A percentile compares a stretch with the other conserved stretches of the same genome.
Evolutionary conservation across 2,113 vertebrate genomes (phyloP).

Genomic region (Cnemophilus loriae): DNA sequence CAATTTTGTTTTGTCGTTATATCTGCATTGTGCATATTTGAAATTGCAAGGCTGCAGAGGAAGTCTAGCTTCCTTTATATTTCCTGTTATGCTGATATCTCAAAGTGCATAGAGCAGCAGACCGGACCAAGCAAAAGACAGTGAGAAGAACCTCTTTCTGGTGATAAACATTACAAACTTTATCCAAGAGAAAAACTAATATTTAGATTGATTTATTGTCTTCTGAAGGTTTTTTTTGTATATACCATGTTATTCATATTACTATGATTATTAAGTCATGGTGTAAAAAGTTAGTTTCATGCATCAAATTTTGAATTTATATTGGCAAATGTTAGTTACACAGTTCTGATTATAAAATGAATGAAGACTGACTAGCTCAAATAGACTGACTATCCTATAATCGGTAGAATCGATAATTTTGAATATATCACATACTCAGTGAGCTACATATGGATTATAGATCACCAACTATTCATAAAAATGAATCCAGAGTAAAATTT

Average conservation of each 20-base stretch:
- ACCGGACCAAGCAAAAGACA: neutral
- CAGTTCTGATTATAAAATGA: neutral
- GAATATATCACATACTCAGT: neutral
- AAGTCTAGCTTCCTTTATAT: constrained; percentile 3
- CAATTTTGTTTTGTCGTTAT: neutral
- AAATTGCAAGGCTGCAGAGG: neutral
- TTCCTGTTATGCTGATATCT: constrained; percentile 1
- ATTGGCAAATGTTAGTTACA: neutral
- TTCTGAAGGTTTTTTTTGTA: neutral
- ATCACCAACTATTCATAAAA: neutral
- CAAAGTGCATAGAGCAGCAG: neutral
- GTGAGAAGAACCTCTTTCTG: neutral
- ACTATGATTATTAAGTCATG: neutral
- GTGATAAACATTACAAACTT: neutral
- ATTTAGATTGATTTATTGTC: neutral
- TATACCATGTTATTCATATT: neutral
- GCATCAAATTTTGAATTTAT: neutral
- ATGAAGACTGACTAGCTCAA: neutral
- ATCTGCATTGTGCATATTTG: neutral
- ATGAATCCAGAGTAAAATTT: neutral
- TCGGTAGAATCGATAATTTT: neutral
- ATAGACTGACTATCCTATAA: neutral
- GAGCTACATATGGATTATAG: neutral
- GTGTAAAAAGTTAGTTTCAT: neutral
- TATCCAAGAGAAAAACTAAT: neutral